Conservation (phyloP, 2,797 vertebrate species). For the Enteromius trimaculatus region DNA sequence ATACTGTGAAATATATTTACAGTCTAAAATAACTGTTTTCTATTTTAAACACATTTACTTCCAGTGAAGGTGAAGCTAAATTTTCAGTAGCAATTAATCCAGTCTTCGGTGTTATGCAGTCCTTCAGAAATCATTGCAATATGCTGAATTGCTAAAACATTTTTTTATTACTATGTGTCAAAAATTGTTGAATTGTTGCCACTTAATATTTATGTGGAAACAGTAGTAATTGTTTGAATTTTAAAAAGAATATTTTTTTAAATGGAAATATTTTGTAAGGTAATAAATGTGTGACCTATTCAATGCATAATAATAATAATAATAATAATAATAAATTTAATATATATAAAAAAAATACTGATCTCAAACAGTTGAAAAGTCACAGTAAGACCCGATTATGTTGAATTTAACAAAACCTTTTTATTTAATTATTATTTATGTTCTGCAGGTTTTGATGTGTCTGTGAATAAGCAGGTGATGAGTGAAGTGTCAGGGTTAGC, state of each 20-base stretch:
- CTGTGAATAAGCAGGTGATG: conserved; percentile 93
- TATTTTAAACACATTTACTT: neutral
- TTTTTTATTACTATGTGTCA: neutral
- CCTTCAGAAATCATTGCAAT: neutral
- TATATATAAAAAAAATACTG: neutral
- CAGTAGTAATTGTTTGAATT: neutral
- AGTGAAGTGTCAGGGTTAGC: conserved; percentile 83
- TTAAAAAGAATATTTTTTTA: neutral
- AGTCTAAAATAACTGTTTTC: neutral
- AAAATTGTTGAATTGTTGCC: neutral
- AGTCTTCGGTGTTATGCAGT: neutral
- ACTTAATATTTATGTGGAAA: neutral
- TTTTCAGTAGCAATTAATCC: neutral
- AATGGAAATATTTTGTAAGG: neutral
- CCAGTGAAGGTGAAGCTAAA: neutral
- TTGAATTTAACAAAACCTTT: neutral
- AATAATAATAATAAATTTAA: too few relatives aligned
- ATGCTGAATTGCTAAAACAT: neutral
- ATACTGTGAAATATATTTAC: neutral
- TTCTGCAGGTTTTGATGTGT: conserved; percentile 84
- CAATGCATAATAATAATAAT: neutral
- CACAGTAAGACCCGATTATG: neutral
- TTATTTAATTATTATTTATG: neutral
- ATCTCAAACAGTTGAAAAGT: neutral
- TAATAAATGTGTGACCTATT: neutral